Evolutionary conservation across 2,113 vertebrate species (phyloP).

Genomic region (Erythrocebus patas): DNA sequence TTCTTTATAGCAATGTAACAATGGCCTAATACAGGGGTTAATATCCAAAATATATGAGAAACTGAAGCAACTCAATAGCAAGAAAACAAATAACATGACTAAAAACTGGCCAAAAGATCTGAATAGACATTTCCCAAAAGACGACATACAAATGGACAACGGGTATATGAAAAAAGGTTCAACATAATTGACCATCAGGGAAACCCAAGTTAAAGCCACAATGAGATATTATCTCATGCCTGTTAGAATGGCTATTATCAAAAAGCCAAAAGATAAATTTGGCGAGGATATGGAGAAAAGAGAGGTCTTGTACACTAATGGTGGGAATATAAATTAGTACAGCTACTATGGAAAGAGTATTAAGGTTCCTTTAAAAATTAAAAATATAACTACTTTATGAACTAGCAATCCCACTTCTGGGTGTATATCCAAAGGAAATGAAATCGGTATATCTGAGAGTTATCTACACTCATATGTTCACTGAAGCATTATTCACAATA

Average conservation of each 20-base stretch:
- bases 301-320: not conserved
- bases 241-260: not conserved
- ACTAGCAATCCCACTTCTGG: not conserved
- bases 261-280: not conserved
- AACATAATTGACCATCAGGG: not conserved
- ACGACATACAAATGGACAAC: not conserved
- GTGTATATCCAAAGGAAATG: not conserved
- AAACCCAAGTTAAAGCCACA: not conserved
- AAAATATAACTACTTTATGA: not conserved
- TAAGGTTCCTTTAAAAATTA: not conserved
- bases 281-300: not conserved
- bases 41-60: not conserved
- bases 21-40: no score
- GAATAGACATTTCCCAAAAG: not conserved
- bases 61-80: not conserved
- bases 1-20: no score
- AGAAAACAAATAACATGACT: not conserved
- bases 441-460: not conserved
- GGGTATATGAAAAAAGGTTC: not conserved
- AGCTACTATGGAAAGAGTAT: not conserved
- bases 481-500: not conserved
- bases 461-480: not conserved
- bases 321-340: not conserved
- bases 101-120: not conserved
- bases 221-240: not conserved